Evolutionary conservation across 2,888 invertebrate genomes (phyloP).

Genomic region (Azorinus chamasolen): DNA sequence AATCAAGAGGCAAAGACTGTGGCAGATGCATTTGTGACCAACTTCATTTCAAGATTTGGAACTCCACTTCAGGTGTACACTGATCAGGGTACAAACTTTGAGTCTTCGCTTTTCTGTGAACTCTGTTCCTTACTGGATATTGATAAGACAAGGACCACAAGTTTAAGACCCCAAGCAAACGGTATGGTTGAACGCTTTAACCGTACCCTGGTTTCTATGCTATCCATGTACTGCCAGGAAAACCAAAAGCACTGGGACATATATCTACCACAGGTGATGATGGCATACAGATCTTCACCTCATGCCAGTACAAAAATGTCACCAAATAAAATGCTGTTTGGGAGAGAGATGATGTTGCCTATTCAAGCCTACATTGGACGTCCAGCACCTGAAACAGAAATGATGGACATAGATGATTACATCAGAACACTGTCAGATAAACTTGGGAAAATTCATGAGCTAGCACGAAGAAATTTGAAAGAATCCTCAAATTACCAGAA

Average conservation of each 20-base stretch:
- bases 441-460: neutral
- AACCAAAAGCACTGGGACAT: constrained; percentile 63
- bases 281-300: constrained; percentile 66
- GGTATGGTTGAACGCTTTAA: constrained; percentile 62
- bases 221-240: neutral
- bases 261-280: constrained; percentile 58
- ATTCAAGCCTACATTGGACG: constrained; percentile 21
- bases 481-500: constrained; percentile 20
- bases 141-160: neutral
- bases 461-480: constrained; percentile 10
- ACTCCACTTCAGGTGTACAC: constrained; percentile 40
- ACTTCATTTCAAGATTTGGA: constrained; percentile 59
- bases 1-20: constrained; percentile 51
- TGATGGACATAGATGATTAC: neutral
- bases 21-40: constrained; percentile 51
- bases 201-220: constrained; percentile 65
- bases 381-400: neutral
- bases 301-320: constrained; percentile 58
- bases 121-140: too few relatives aligned
- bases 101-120: constrained; percentile 18
- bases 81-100: constrained; percentile 45
- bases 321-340: constrained; percentile 57
- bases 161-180: constrained; percentile 9
- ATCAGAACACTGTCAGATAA: neutral
- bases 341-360: constrained; percentile 53